Evolutionary conservation across 2,888 invertebrate species (phyloP).

Genomic region (Caenorhabditis panamensis): DNA sequence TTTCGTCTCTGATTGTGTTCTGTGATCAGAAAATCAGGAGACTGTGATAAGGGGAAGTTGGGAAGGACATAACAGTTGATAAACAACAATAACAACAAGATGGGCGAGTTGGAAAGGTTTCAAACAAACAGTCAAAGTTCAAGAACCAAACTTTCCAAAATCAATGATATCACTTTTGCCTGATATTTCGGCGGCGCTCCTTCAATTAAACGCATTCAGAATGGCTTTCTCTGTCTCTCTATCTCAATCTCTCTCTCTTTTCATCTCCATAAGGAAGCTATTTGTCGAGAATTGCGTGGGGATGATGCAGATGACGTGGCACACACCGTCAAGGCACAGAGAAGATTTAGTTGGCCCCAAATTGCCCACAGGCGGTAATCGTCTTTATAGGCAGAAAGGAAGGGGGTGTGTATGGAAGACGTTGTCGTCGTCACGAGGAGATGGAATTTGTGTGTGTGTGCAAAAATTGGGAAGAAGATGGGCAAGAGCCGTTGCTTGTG

Average conservation of each 20-base stretch:
- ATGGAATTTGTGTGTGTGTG: constrained; percentile 2
- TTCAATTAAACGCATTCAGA: not conserved
- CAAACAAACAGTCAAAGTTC: not conserved
- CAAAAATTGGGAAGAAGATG: constrained; percentile 1
- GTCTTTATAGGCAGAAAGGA: constrained; percentile 31
- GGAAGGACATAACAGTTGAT: not conserved
- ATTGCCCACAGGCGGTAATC: constrained; percentile 48
- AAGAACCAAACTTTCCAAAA: not conserved
- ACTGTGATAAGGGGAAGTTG: too few relatives aligned
- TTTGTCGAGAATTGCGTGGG: not conserved
- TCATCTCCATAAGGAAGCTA: not conserved
- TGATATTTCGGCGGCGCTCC: not conserved
- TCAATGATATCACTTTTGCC: not conserved
- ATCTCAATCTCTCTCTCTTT: not conserved
- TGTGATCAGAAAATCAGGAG: not conserved
- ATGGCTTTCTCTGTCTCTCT: not conserved
- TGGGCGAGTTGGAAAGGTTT: too few relatives aligned
- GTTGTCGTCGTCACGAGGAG: not conserved
- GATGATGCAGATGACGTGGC: not conserved
- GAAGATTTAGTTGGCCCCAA: constrained; percentile 11
- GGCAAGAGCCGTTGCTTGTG: too few relatives aligned
- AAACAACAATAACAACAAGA: not conserved
- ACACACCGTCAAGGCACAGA: not conserved
- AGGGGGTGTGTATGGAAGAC: not conserved
- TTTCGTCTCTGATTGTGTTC: not conserved